These are phyloP conservation scores for Drosophila phalerata DNA, from an alignment of 2,888 invertebrate genomes.

Conservation along the genomic window DNA sequence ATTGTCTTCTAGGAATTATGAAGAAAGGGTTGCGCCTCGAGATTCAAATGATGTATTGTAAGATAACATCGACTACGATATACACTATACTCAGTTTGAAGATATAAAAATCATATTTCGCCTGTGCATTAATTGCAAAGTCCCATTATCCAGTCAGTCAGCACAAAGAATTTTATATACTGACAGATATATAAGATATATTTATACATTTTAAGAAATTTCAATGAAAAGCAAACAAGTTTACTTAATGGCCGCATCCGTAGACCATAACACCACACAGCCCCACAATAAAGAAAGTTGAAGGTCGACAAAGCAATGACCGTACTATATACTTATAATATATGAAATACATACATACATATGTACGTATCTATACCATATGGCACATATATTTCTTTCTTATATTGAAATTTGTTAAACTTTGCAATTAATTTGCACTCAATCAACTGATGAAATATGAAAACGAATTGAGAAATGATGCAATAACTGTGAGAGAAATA, in stretches of 20 bases:
- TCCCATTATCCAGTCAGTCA: not conserved
- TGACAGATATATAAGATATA: conserved; percentile 9
- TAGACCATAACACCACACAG: conserved; percentile 48
- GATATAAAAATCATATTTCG: not conserved
- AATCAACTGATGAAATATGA: conserved; percentile 23
- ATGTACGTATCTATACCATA: conserved; percentile 7
- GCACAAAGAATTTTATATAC: conserved; percentile 12
- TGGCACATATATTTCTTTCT: not conserved
- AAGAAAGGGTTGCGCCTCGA: conserved; percentile 24
- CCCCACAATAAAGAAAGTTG: conserved; percentile 76
- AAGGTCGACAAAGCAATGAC: conserved; percentile 77
- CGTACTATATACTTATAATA: conserved; percentile 51
- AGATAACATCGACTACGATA: conserved; percentile 7
- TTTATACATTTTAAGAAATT: conserved; percentile 58
- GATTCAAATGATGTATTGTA: not conserved
- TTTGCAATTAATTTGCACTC: conserved; percentile 46
- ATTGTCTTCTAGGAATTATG: conserved; percentile 36
- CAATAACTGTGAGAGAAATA: conserved; percentile 45
- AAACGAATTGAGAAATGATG: conserved; percentile 56
- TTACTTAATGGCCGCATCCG: conserved; percentile 72
- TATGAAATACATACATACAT: conserved; percentile 15
- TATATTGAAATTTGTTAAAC: conserved; percentile 21
- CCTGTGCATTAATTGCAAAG: conserved; percentile 1
- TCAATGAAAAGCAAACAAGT: conserved; percentile 76
- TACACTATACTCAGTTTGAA: not conserved